Base-by-base conservation (phyloP, 2,797 vertebrate genomes). In the Enteromius argenteus region DNA sequence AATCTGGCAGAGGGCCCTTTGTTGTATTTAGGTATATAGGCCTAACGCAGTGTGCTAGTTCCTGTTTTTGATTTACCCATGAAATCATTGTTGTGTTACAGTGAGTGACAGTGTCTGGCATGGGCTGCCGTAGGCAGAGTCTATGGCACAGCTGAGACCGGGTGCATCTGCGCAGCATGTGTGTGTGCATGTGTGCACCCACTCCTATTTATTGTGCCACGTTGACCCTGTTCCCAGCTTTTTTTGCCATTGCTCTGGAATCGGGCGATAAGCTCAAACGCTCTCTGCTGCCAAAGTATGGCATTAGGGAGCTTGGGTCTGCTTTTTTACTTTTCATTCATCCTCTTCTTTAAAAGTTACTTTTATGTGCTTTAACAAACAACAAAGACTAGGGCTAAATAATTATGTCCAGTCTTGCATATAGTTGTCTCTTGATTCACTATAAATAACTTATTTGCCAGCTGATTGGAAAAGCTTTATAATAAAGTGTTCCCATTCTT, bases 241-340 rank as follows among this genome's bases (percentile, higher is more conserved):
- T 82, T 62, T 77, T 51, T 80, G 69, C 77, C 64, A 84, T 69
- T 58, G 75, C 75, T 85, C 89, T 90, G 89, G 66, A 83, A 81
- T 74, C 42, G 67, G 46, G 66, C 3, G 87, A 89, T 88, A 89
- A 89, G 84, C 80, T 84, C 81, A 81, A 85, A 85, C 19, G 37
- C 66, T 74, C 71, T 19, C 1, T 32, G 46, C 44, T 79, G 75
- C 84, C 85, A 86, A 80, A 60, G n/a, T 73, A 37, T 13, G 10
- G 58, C 73, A 39, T 72, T 39, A 44, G 39, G 68, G 37, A 21
- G 23, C 23, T 81, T 8, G 4, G 23, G 15, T 84, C 46, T 83
- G 81, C 49, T 73, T 82, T 75, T 49, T 66, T 1, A 27, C 14
- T 68, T 42, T 72, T 53, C 17, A 80, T 42, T 82, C 15, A 32